phyloP scores from a whole-genome alignment of 2,888 invertebrate genomes.

The Dasysyrphus albostriatus region DNA sequence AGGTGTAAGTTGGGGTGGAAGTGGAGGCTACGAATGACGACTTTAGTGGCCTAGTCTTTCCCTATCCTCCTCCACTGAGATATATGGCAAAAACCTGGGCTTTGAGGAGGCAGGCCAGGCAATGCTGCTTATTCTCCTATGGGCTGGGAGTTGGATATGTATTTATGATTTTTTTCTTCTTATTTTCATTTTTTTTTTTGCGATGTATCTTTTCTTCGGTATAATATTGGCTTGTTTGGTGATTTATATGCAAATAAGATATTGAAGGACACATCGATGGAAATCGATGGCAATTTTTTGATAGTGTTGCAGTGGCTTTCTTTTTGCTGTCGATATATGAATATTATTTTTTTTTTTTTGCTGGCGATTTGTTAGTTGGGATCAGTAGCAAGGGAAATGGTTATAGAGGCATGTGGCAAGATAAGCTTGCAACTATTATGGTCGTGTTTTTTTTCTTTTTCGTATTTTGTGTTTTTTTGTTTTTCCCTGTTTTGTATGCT shows the following conservation, averaged over 20 bases:
- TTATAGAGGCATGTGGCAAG: slow-evolving; percentile 38
- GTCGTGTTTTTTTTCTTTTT: slow-evolving; percentile 39
- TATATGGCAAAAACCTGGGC: slow-evolving; percentile 3
- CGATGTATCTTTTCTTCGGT: slow-evolving; percentile 40
- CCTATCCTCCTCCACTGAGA: background rate
- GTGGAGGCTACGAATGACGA: slow-evolving; percentile 40
- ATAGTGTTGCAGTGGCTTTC: slow-evolving; percentile 74
- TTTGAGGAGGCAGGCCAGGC: slow-evolving; percentile 16
- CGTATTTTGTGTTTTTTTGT: slow-evolving; percentile 40
- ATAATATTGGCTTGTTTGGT: slow-evolving; percentile 75
- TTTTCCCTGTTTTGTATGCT: slow-evolving; percentile 64
- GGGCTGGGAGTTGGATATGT: slow-evolving; percentile 48
- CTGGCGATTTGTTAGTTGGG: slow-evolving; percentile 71
- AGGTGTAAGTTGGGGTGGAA: background rate
- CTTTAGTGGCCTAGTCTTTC: slow-evolving; percentile 42
- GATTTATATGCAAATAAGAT: slow-evolving; percentile 76
- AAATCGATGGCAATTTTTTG: slow-evolving; percentile 76
- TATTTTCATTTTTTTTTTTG: slow-evolving; percentile 22
- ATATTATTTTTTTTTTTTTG: slow-evolving; percentile 12
- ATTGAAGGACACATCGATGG: slow-evolving; percentile 75
- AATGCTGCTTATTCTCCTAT: background rate
- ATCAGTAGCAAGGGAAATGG: slow-evolving; percentile 40
- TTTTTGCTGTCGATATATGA: slow-evolving; percentile 28
- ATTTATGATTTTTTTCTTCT: slow-evolving; percentile 62
- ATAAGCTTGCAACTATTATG: slow-evolving; percentile 66